Evolutionary conservation across 2,888 invertebrate genomes (phyloP).

Genomic region (Trichopria drosophilae): DNA sequence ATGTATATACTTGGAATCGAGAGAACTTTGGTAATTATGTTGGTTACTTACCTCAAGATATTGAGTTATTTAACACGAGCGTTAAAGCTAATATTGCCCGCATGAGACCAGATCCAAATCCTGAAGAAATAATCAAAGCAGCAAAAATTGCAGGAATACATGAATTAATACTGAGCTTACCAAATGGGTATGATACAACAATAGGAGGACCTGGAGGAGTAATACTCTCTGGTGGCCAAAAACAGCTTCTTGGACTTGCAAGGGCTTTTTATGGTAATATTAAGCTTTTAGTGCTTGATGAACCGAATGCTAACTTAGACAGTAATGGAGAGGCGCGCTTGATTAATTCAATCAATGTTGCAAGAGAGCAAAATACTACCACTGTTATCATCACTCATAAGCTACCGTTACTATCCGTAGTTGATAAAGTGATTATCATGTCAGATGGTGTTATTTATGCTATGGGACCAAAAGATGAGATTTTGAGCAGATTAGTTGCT

Average conservation of each 20-base stretch:
- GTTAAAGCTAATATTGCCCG: slow-evolving; percentile 14
- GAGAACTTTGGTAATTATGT: slow-evolving; percentile 11
- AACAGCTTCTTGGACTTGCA: slow-evolving; percentile 24
- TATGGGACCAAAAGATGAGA: slow-evolving; percentile 14
- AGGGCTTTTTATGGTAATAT: slow-evolving; percentile 20
- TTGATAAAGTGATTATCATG: slow-evolving; percentile 15
- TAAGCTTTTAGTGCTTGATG: slow-evolving; percentile 24
- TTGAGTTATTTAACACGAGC: slow-evolving; percentile 11
- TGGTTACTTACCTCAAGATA: slow-evolving; percentile 17
- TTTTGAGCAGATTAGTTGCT: slow-evolving; percentile 10
- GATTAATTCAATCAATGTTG: slow-evolving; percentile 6
- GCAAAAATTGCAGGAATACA: slow-evolving; percentile 18
- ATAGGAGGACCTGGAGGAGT: slow-evolving; percentile 15
- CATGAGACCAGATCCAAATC: slow-evolving; percentile 10
- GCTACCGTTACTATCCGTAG: slow-evolving; percentile 9
- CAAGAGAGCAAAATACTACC: slow-evolving; percentile 12
- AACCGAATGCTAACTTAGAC: slow-evolving; percentile 22
- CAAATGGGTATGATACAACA: slow-evolving; percentile 16
- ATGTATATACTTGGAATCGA: slow-evolving; percentile 14
- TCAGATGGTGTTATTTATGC: slow-evolving; percentile 12
- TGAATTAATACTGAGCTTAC: slow-evolving; percentile 14
- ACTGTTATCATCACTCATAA: slow-evolving; percentile 10
- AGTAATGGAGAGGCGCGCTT: slow-evolving; percentile 8
- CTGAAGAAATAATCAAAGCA: slow-evolving; percentile 11
- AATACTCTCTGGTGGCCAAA: slow-evolving; percentile 25